A percentile compares a stretch with the other conserved stretches of the same genome.
These are phyloP conservation scores for Pocota personata DNA, from an alignment of 2,888 invertebrate genomes.

Conservation along the genomic window DNA sequence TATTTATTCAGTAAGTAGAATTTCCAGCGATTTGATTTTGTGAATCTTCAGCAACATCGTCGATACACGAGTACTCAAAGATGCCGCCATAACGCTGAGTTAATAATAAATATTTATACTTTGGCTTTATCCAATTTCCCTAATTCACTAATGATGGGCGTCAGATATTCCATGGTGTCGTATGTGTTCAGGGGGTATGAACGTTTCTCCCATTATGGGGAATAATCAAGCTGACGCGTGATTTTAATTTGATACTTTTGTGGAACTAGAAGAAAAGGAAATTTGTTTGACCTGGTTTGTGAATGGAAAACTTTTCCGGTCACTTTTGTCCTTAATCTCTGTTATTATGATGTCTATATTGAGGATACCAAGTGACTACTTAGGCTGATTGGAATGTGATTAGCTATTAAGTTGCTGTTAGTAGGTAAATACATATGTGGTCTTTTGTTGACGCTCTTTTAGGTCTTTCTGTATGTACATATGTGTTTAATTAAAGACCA, in stretches of 20 bases:
- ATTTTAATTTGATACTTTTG: constrained; percentile 5
- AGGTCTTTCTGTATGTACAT: no score
- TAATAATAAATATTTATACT: constrained; percentile 49
- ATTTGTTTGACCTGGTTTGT: constrained; percentile 23
- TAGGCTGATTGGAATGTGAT: background rate
- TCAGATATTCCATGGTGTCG: background rate
- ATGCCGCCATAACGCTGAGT: background rate
- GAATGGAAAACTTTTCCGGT: constrained; percentile 1
- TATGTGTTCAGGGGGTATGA: background rate
- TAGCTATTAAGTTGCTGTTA: background rate
- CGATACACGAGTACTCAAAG: background rate
- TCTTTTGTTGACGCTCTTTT: no score
- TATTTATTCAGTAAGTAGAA: constrained; percentile 10
- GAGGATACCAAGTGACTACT: background rate
- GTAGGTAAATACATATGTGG: background rate
- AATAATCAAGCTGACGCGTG: constrained; percentile 1
- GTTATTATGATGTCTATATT: background rate
- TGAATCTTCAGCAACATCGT: background rate
- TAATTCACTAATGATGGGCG: constrained; percentile 44
- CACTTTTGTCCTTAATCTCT: background rate
- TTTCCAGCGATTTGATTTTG: constrained; percentile 18
- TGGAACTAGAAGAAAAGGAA: background rate
- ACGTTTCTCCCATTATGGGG: background rate
- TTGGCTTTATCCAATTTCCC: constrained; percentile 37
- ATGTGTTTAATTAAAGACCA: no score